phyloP scores from a whole-genome alignment of 2,113 vertebrate species.

The Elanus axillaris region DNA sequence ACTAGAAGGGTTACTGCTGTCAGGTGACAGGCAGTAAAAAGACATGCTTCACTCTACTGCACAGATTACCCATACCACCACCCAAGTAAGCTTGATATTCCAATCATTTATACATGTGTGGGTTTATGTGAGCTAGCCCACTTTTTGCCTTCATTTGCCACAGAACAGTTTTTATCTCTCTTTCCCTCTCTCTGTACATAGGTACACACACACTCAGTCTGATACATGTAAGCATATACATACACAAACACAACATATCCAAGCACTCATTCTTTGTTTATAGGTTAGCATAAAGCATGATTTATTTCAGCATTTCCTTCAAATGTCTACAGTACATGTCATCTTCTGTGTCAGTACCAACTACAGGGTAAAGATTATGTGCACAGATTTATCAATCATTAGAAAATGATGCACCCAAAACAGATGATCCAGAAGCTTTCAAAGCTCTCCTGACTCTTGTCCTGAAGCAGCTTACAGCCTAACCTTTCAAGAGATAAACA shows the following conservation, averaged over 20 bases:
- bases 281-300: neutral
- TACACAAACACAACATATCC: neutral
- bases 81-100: neutral
- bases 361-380: neutral
- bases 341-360: neutral
- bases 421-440: neutral
- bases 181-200: neutral
- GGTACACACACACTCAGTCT: neutral
- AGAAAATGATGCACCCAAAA: neutral
- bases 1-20: neutral
- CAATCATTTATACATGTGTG: neutral
- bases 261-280: neutral
- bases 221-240: rapidly evolving
- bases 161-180: neutral
- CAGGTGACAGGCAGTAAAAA: neutral
- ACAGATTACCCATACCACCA: neutral
- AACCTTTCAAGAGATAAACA: neutral
- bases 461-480: neutral
- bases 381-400: neutral
- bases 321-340: neutral
- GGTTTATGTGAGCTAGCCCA: neutral
- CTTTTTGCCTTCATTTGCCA: neutral
- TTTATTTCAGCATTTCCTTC: neutral
- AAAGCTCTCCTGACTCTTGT: neutral
- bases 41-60: neutral